Evolutionary conservation across 1,140 invertebrate genomes (phyloP), one percentile per base, ranked within the genome.

Genomic region (Lysiphlebus fabarum): DNA sequence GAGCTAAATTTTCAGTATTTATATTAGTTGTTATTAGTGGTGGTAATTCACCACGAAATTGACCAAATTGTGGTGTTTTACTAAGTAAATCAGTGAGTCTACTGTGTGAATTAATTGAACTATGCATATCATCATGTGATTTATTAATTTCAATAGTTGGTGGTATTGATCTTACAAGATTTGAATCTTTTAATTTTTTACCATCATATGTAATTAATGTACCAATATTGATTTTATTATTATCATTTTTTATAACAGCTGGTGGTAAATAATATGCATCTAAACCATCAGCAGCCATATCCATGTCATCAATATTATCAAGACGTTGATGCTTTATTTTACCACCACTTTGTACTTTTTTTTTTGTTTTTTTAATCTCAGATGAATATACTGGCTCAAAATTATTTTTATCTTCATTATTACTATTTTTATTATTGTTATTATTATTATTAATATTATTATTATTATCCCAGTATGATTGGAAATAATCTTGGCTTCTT

Each of bases 171-270:
- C 82, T 81, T 0, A 86, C 83, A 8, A 89, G 68, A 9, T 81
- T 83, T 8, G 81, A 78, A 47, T 86, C 86, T 5, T 87, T 83
- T 6, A 90, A 81, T 14, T 82, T 83, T 69, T 87, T 88, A 0
- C 87, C 88, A 65, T 91, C 88, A 62, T 86, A 90, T 7, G 87
- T 85, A 8, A 88, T 83, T 17, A 88, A 81, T 0, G 84, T 83
- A 41, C 76, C 82, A 53, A 66, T 44, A 11, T 26, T 17, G 36
- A 38, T 36, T 10, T 17, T 11, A 7, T 17, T 40, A 4, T 14
- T 56, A 79, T 73, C 65, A 77, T 76, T 62, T 79, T 77, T 10
- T 51, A 72, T 74, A 53, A 71, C 69, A 53, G 82, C 82, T 14
- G 87, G 87, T 9, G 87, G 84, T 54, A 89, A 81, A 70, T 89